Percentiles rank a stretch among this genome's conserved stretches.
These are phyloP conservation scores for Hippopotamyrus pictus DNA, from an alignment of 2,797 vertebrate genomes.

Conservation along the genomic window DNA sequence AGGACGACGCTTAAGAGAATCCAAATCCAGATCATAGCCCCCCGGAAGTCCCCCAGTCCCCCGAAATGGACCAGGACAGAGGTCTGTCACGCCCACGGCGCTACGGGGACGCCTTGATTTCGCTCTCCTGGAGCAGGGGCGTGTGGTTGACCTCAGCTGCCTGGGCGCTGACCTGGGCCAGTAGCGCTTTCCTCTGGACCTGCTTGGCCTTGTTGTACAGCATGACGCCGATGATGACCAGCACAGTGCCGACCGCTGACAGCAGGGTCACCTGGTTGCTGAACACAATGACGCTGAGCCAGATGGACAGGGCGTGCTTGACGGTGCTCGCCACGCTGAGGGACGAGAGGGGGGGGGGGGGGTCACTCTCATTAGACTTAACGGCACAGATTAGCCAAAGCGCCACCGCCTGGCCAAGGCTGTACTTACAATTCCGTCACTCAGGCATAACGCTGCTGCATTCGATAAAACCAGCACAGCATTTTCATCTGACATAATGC, in stretches of 20 bases:
- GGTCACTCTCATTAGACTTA: not conserved
- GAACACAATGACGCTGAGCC: constrained; percentile 92
- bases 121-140: constrained; percentile 36
- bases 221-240: constrained; percentile 81
- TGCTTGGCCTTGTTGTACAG: constrained; percentile 88
- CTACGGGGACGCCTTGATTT: constrained; percentile 28
- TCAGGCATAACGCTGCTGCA: not conserved
- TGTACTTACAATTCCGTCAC: not conserved
- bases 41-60: not conserved
- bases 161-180: constrained; percentile 50
- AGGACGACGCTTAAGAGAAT: not conserved
- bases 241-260: constrained; percentile 72
- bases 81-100: not conserved
- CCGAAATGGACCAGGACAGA: not conserved
- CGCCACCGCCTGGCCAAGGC: not conserved
- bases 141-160: constrained; percentile 42
- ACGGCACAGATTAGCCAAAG: not conserved
- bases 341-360: not conserved
- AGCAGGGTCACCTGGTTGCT: constrained; percentile 83
- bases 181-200: constrained; percentile 66
- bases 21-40: not conserved
- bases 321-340: constrained; percentile 89
- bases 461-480: not conserved
- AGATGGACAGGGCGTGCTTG: constrained; percentile 90
- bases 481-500: not conserved